A percentile compares a stretch with the other conserved stretches of the same genome.
phyloP scores from a whole-genome alignment of 1,140 invertebrate species.

The Pantala flavescens region DNA sequence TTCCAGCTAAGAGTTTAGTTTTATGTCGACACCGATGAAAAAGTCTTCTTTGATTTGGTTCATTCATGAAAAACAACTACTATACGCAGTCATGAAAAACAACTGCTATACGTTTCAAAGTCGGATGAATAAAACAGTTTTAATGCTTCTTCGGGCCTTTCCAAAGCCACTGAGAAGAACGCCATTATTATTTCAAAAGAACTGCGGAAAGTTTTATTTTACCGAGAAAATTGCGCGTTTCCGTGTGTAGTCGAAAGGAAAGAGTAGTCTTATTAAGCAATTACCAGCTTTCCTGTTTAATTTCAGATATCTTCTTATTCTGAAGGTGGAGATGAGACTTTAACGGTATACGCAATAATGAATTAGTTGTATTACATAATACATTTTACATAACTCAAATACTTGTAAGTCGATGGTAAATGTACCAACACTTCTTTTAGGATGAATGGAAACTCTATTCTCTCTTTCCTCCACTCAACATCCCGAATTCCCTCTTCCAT shows the following conservation, averaged over 20 bases:
- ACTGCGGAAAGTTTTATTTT: not conserved
- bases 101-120: not conserved
- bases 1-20: too few relatives aligned
- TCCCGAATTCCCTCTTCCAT: not conserved
- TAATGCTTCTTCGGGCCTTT: not conserved
- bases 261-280: not conserved
- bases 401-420: not conserved
- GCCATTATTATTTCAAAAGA: not conserved
- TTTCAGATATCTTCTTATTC: too few relatives aligned
- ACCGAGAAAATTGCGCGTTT: not conserved
- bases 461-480: not conserved
- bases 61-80: too few relatives aligned
- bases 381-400: not conserved
- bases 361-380: too few relatives aligned
- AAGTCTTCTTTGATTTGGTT: too few relatives aligned
- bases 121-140: not conserved
- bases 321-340: too few relatives aligned
- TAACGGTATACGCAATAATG: too few relatives aligned
- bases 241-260: not conserved
- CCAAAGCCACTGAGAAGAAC: not conserved
- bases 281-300: too few relatives aligned
- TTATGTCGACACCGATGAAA: too few relatives aligned
- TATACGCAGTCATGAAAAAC: too few relatives aligned
- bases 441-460: not conserved
- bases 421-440: not conserved